Conservation (phyloP, 2,888 invertebrate genomes). For the Rhagophthalmus giganteus region DNA sequence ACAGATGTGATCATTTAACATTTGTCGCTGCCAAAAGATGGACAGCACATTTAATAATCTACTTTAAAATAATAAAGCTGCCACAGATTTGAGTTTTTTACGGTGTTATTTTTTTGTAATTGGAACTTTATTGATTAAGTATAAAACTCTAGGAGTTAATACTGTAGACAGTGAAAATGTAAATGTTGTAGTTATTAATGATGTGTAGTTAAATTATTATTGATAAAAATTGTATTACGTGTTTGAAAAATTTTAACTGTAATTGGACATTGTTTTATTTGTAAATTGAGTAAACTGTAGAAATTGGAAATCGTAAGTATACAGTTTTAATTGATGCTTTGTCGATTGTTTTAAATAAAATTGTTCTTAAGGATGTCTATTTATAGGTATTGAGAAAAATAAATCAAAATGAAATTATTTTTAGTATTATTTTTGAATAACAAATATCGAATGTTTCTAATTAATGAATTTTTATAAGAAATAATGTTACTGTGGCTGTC, state of each 20-base stretch:
- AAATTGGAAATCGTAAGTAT: too few relatives aligned
- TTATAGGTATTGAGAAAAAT: not conserved
- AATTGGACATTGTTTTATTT: slow-evolving; percentile 14
- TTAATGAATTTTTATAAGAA: too few relatives aligned
- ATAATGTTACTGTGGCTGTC: too few relatives aligned
- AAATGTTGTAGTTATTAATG: slow-evolving; percentile 29
- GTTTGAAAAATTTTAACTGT: slow-evolving; percentile 24
- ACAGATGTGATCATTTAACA: slow-evolving; percentile 3
- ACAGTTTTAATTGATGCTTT: not conserved
- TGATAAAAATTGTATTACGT: slow-evolving; percentile 31
- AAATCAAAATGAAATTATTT: not conserved
- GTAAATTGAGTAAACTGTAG: slow-evolving; percentile 4
- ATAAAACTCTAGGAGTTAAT: slow-evolving; percentile 12
- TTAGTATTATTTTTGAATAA: not conserved
- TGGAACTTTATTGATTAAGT: slow-evolving; percentile 13
- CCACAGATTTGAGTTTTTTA: slow-evolving; percentile 27
- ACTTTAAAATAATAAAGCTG: slow-evolving; percentile 22
- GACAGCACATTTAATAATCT: slow-evolving; percentile 15
- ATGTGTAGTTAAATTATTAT: slow-evolving; percentile 32
- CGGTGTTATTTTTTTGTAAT: slow-evolving; percentile 28
- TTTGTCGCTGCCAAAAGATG: slow-evolving; percentile 5
- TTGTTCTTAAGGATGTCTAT: not conserved
- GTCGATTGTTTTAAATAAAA: not conserved
- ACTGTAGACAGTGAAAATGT: slow-evolving; percentile 23
- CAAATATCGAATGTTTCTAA: not conserved